Percentiles rank a stretch among this genome's conserved stretches.
These are phyloP conservation scores for Lagocephalus sceleratus DNA, from an alignment of 2,797 vertebrate genomes.

Conservation along the genomic window DNA sequence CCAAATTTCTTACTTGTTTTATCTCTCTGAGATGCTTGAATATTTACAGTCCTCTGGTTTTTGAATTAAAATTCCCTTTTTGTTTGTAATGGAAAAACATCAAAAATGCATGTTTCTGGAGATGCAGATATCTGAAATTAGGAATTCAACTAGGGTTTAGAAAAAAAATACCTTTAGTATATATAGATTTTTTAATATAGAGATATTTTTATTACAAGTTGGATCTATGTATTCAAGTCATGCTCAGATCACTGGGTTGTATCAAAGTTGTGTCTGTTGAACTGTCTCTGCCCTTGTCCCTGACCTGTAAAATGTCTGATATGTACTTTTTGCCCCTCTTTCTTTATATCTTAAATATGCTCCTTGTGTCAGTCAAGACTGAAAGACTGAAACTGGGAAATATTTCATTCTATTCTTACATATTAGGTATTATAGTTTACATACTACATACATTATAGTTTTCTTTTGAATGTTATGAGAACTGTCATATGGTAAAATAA, in stretches of 20 bases:
- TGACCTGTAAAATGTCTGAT: slow-evolving; percentile 65
- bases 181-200: no score
- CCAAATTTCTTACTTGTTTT: slow-evolving; percentile 29
- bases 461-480: no score
- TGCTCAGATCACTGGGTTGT: slow-evolving; percentile 53
- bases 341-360: slow-evolving; percentile 60
- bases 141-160: not conserved
- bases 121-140: slow-evolving; percentile 9
- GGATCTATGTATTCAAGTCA: slow-evolving; percentile 69
- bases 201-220: slow-evolving; percentile 21
- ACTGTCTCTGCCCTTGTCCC: slow-evolving; percentile 60
- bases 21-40: slow-evolving; percentile 74
- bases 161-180: not conserved
- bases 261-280: slow-evolving; percentile 57
- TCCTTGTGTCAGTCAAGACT: slow-evolving; percentile 69
- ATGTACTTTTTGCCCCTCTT: slow-evolving; percentile 66
- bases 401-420: slow-evolving; percentile 42
- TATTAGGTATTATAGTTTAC: slow-evolving; percentile 2
- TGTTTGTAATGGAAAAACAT: not conserved
- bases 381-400: slow-evolving; percentile 55
- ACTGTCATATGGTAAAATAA: no score
- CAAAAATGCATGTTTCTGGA: slow-evolving; percentile 19
- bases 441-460: no score
- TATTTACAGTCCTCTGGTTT: slow-evolving; percentile 45
- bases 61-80: slow-evolving; percentile 15